Conservation (phyloP, 2,797 vertebrate genomes). For the Remorina albescens region DNA sequence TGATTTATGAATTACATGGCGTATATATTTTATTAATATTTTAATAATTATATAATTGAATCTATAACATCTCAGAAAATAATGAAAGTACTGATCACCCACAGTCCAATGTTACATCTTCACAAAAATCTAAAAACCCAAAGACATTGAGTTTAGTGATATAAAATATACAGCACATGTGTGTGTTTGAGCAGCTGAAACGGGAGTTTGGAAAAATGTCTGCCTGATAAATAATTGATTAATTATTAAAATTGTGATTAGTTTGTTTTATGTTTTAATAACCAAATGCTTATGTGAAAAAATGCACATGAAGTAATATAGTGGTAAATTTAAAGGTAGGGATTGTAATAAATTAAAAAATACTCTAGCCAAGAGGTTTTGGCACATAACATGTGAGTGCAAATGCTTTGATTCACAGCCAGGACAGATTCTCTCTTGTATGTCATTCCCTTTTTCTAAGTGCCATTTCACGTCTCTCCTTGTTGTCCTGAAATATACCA, state of each 20-base stretch:
- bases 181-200: background rate
- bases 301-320: background rate
- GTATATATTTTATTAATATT: conserved; percentile 1
- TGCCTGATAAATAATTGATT: background rate
- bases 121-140: background rate
- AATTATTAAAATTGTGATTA: background rate
- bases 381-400: no score
- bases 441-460: no score
- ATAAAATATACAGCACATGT: background rate
- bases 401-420: no score
- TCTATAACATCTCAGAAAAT: background rate
- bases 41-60: conserved; percentile 12
- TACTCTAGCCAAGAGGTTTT: no score
- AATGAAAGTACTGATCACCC: background rate
- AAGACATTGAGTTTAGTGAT: background rate
- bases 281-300: background rate
- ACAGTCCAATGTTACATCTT: background rate
- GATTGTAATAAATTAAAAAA: background rate
- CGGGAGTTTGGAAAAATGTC: background rate
- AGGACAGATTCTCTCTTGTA: no score
- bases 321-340: background rate
- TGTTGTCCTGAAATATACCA: no score
- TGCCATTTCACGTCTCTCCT: no score
- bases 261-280: background rate
- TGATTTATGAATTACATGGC: background rate